Conservation (phyloP, 2,797 vertebrate species). For the Morelia viridis region DNA sequence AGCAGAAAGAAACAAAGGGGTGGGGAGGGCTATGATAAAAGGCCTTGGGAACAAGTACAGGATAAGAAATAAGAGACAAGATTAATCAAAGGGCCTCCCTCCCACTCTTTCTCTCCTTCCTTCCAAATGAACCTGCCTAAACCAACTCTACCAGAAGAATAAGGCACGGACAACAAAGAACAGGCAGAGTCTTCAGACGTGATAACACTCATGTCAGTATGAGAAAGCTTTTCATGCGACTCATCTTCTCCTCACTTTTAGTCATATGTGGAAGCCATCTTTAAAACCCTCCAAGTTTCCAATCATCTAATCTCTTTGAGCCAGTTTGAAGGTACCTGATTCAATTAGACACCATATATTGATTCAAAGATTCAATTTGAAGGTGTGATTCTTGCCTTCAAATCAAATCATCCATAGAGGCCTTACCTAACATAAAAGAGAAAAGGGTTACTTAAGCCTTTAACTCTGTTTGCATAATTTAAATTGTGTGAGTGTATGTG, state of each 20-base stretch:
- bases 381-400: neutral
- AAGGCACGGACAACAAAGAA: neutral
- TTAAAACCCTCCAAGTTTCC: neutral
- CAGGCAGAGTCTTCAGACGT: neutral
- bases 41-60: neutral
- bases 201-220: neutral
- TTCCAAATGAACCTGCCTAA: neutral
- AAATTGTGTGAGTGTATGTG: neutral
- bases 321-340: neutral
- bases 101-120: neutral
- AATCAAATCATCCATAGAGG: neutral
- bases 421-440: neutral
- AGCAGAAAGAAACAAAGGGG: neutral
- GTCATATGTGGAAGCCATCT: neutral
- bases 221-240: neutral
- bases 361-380: neutral
- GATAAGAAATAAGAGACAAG: neutral
- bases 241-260: neutral
- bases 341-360: neutral
- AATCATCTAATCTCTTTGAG: neutral
- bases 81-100: neutral
- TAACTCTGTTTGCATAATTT: neutral
- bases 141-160: neutral
- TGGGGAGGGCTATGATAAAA: neutral
- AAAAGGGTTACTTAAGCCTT: neutral